Percentiles rank a stretch among this genome's conserved stretches.
phyloP scores from a whole-genome alignment of 2,797 vertebrate species.

The Yasuhikotakia modesta region DNA sequence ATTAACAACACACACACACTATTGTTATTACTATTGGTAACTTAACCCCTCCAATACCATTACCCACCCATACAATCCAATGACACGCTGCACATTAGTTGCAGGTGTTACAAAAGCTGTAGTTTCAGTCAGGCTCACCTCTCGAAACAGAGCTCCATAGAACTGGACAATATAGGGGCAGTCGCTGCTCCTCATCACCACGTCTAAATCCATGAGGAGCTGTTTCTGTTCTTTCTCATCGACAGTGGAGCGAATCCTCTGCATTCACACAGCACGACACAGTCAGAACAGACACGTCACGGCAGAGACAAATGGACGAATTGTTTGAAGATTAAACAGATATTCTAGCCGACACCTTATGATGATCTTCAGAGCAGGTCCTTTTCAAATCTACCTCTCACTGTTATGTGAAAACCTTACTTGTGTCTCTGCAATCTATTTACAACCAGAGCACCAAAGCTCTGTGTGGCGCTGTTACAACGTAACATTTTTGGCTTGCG shows the following conservation, averaged over 20 bases:
- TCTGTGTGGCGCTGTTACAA: background rate
- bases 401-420: background rate
- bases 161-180: constrained; percentile 95
- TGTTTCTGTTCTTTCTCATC: constrained; percentile 96
- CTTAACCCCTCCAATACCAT: too few relatives aligned
- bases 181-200: constrained; percentile 96
- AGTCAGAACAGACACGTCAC: background rate
- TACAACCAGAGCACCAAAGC: background rate
- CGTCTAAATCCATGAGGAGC: constrained; percentile 95
- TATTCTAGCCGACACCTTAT: background rate
- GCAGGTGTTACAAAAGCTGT: background rate
- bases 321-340: constrained; percentile 14
- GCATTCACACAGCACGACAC: constrained; percentile 42
- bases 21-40: too few relatives aligned
- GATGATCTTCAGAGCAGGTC: background rate
- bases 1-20: too few relatives aligned
- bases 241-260: constrained; percentile 96
- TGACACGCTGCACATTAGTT: background rate
- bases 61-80: background rate
- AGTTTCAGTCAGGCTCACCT: constrained; percentile 74
- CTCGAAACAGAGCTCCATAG: constrained; percentile 94
- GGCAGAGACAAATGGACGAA: constrained; percentile 4
- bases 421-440: background rate
- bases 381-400: background rate
- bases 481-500: background rate